Conservation (phyloP, 2,888 invertebrate genomes). For the Augochlorella aurata region DNA sequence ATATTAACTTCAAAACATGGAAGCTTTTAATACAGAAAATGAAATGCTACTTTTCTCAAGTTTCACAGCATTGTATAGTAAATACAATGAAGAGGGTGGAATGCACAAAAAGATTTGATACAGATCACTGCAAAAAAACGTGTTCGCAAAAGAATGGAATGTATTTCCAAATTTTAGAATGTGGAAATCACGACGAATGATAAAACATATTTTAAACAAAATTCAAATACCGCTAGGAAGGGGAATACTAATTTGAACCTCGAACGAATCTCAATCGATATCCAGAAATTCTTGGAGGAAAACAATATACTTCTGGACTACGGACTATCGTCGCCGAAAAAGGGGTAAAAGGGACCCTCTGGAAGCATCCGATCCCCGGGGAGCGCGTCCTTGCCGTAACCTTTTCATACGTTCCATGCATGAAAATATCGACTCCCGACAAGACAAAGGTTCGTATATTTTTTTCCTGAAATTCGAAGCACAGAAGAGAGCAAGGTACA, state of each 20-base stretch:
- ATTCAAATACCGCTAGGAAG: background rate
- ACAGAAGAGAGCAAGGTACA: constrained; percentile 49
- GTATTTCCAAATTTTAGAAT: background rate
- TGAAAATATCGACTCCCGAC: constrained; percentile 51
- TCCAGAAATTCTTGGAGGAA: background rate
- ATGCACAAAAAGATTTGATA: background rate
- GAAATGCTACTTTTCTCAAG: background rate
- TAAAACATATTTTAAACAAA: background rate
- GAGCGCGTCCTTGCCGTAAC: constrained; percentile 12
- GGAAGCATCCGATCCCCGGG: constrained; percentile 15
- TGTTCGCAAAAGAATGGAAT: background rate
- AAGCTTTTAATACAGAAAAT: background rate
- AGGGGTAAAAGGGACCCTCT: background rate
- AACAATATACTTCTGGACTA: constrained; percentile 2
- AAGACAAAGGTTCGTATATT: constrained; percentile 55
- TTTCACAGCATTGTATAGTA: background rate
- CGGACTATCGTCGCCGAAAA: background rate
- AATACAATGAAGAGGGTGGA: background rate
- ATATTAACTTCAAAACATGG: background rate
- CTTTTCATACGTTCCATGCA: constrained; percentile 25
- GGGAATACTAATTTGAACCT: background rate
- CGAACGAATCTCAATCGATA: constrained; percentile 11
- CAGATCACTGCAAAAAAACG: background rate
- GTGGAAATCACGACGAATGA: background rate
- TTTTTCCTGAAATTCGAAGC: constrained; percentile 61